phyloP scores from a whole-genome alignment of 1,140 invertebrate genomes.

The Hirudo medicinalis region DNA sequence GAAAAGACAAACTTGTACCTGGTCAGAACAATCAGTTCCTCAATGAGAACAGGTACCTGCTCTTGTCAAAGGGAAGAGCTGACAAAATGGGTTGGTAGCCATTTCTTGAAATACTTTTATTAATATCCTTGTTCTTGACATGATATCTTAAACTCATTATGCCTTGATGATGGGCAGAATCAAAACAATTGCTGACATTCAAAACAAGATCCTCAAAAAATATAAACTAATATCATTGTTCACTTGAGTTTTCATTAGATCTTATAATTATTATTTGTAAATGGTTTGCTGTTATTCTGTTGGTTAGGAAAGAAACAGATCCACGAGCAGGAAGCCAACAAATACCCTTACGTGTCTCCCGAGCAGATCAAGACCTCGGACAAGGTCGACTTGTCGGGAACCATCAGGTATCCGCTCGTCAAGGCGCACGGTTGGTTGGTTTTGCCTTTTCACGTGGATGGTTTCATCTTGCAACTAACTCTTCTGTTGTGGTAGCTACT shows the following conservation, averaged over 20 bases:
- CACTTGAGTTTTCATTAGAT: too few relatives aligned
- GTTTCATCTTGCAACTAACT: too few relatives aligned
- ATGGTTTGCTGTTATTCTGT: neutral
- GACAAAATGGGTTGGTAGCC: conserved; percentile 10
- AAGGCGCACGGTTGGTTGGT: conserved; percentile 36
- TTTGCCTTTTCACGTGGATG: too few relatives aligned
- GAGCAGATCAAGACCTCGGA: conserved; percentile 26
- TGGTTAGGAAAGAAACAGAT: conserved; percentile 28
- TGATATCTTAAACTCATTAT: too few relatives aligned
- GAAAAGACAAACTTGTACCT: neutral
- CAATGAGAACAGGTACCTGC: conserved; percentile 9
- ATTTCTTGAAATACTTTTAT: too few relatives aligned
- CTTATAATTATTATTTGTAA: neutral
- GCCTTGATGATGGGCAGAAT: too few relatives aligned
- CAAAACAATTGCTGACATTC: too few relatives aligned
- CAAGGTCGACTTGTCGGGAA: conserved; percentile 27
- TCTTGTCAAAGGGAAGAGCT: conserved; percentile 21
- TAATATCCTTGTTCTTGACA: too few relatives aligned
- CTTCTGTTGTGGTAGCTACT: too few relatives aligned
- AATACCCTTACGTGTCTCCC: conserved; percentile 32
- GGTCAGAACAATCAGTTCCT: conserved; percentile 10
- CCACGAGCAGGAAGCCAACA: conserved; percentile 31
- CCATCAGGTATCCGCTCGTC: conserved; percentile 32
- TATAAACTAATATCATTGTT: too few relatives aligned
- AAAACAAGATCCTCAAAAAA: too few relatives aligned